Percentiles rank a stretch among this genome's conserved stretches.
Conservation (phyloP, 2,888 invertebrate genomes). For the Ectemnius lituratus region DNA sequence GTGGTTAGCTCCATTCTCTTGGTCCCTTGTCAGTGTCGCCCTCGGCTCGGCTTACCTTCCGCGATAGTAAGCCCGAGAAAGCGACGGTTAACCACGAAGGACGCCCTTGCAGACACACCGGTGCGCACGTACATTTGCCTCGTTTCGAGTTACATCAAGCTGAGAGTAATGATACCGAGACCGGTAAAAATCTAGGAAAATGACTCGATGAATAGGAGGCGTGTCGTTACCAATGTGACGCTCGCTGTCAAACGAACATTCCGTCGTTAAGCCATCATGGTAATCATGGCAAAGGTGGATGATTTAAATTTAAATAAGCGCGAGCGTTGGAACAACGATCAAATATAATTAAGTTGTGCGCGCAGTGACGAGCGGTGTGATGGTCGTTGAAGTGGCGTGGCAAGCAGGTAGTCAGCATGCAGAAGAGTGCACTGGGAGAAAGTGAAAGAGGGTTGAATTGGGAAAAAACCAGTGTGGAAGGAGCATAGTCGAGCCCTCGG, state of each 20-base stretch:
- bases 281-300: constrained; percentile 48
- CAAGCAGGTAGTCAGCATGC: neutral
- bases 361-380: constrained; percentile 39
- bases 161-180: too few species aligned
- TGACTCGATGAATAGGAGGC: neutral
- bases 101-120: neutral
- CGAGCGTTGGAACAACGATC: constrained; percentile 67
- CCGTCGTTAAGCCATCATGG: neutral
- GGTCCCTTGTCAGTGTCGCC: neutral
- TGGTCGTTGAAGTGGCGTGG: constrained; percentile 34
- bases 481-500: neutral
- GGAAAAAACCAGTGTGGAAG: constrained; percentile 17
- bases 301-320: constrained; percentile 74
- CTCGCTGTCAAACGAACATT: neutral
- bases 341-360: constrained; percentile 73
- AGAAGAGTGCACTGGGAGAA: neutral
- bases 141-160: too few species aligned
- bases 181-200: too few species aligned
- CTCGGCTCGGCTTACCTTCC: too few species aligned
- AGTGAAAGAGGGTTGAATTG: constrained; percentile 27
- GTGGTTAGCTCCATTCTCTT: constrained; percentile 10
- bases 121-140: too few species aligned
- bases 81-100: constrained; percentile 44
- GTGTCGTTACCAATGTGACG: neutral
- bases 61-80: constrained; percentile 10